These are phyloP conservation scores for Meandrina meandrites DNA, from an alignment of 92 coral and sea anemone species.

Conservation along the genomic window DNA sequence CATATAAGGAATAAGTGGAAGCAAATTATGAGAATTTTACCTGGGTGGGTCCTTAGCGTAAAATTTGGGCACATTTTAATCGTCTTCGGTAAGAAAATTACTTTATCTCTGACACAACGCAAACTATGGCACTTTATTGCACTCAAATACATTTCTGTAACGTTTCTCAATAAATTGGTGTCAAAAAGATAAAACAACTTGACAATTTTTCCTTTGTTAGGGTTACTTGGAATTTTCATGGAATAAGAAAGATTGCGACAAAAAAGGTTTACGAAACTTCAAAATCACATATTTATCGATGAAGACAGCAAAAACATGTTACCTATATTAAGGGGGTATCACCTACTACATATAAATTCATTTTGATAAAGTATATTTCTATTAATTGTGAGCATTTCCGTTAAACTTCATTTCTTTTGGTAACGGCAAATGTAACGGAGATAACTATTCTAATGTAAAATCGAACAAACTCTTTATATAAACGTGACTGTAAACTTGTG, in stretches of 20 bases:
- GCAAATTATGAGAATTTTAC: constrained; percentile 3
- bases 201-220: constrained; percentile 1
- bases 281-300: neutral
- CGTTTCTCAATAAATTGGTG: constrained; percentile 8
- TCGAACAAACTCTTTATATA: neutral
- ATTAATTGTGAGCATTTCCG: neutral
- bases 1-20: neutral
- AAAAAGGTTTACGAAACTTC: constrained; percentile 17
- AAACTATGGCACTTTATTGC: constrained; percentile 22
- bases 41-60: neutral
- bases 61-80: constrained; percentile 3
- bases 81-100: constrained; percentile 4
- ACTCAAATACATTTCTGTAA: constrained; percentile 17
- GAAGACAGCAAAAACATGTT: constrained; percentile 14
- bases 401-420: too few relatives aligned
- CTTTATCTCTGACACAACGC: constrained; percentile 3
- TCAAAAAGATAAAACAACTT: constrained; percentile 1
- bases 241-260: neutral
- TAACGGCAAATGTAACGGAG: constrained; percentile 10
- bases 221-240: constrained; percentile 10
- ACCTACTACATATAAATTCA: constrained; percentile 7
- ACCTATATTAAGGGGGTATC: neutral
- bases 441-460: neutral
- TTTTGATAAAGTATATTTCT: neutral
- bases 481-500: neutral